These are phyloP conservation scores for Salvelinus fontinalis DNA, from an alignment of 2,113 vertebrate genomes.

Conservation along the genomic window DNA sequence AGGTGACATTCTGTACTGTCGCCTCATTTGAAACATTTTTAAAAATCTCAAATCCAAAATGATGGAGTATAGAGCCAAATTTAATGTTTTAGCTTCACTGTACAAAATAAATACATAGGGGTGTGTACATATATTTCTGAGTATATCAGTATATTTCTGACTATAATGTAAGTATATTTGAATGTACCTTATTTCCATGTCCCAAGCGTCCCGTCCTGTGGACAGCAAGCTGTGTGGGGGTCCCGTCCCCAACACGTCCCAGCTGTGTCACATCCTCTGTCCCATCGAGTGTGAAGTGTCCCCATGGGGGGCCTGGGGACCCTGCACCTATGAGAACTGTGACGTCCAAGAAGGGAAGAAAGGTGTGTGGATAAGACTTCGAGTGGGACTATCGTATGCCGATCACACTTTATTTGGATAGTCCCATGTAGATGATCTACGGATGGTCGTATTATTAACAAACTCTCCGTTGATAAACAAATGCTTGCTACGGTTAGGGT, in stretches of 20 bases:
- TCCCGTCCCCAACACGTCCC: conserved; percentile 82
- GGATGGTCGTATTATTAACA: too few species aligned
- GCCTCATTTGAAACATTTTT: too few species aligned
- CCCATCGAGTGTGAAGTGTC: conserved; percentile 92
- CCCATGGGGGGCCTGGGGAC: conserved; percentile 92
- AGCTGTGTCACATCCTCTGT: conserved; percentile 90
- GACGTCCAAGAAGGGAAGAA: conserved; percentile 89
- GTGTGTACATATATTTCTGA: too few species aligned
- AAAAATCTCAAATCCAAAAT: too few species aligned
- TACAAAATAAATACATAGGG: neutral
- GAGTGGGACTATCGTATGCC: too few species aligned
- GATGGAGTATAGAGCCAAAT: too few species aligned
- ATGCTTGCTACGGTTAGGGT: too few species aligned
- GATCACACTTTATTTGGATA: too few species aligned
- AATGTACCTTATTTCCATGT: conserved; percentile 4
- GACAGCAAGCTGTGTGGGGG: conserved; percentile 81
- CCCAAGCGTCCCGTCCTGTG: conserved; percentile 86
- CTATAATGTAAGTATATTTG: conserved; percentile 4
- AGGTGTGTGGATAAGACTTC: conserved; percentile 68
- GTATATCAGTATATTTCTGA: too few species aligned
- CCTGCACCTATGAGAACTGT: conserved; percentile 94
- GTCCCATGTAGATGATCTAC: too few species aligned
- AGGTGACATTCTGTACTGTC: too few species aligned
- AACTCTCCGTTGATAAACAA: too few species aligned
- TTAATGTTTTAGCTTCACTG: neutral